Percentiles rank a stretch among this genome's conserved stretches.
Evolutionary conservation across 2,113 vertebrate genomes (phyloP).

Genomic region (Seriola dumerili): DNA sequence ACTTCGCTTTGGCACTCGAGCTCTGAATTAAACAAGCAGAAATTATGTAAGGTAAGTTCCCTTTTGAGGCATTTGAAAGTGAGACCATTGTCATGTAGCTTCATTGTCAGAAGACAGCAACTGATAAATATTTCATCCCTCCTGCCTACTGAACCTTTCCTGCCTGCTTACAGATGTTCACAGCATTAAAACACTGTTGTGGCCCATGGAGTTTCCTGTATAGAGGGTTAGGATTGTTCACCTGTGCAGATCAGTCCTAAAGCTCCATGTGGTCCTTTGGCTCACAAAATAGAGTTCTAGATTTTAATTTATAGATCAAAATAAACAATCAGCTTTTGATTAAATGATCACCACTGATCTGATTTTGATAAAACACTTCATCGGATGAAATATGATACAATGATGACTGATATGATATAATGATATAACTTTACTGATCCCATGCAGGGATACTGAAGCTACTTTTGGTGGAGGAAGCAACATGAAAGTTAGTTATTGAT

Average conservation of each 20-base stretch:
- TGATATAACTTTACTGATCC: background rate
- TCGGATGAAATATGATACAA: too few species aligned
- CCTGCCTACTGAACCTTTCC: conserved; percentile 29
- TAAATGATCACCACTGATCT: background rate
- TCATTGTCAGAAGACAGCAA: conserved; percentile 78
- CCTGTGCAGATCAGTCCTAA: background rate
- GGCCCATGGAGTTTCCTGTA: background rate
- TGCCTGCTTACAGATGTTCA: conserved; percentile 75
- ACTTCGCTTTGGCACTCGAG: conserved; percentile 48
- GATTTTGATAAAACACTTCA: background rate
- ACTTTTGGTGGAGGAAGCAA: background rate
- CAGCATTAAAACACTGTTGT: conserved; percentile 52
- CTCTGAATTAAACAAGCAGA: conserved; percentile 69
- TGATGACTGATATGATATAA: too few species aligned
- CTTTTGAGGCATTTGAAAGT: conserved; percentile 75
- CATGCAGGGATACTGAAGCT: background rate
- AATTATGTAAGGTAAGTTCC: conserved; percentile 73
- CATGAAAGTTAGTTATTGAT: background rate
- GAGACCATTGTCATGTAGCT: conserved; percentile 76
- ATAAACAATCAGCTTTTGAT: background rate
- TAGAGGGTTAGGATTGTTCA: background rate
- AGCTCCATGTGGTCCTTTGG: background rate
- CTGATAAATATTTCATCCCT: conserved; percentile 83
- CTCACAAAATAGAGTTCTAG: background rate
- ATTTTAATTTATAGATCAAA: too few species aligned